Evolutionary conservation across 2,797 vertebrate species (phyloP).

Genomic region (Polyboroides typus): DNA sequence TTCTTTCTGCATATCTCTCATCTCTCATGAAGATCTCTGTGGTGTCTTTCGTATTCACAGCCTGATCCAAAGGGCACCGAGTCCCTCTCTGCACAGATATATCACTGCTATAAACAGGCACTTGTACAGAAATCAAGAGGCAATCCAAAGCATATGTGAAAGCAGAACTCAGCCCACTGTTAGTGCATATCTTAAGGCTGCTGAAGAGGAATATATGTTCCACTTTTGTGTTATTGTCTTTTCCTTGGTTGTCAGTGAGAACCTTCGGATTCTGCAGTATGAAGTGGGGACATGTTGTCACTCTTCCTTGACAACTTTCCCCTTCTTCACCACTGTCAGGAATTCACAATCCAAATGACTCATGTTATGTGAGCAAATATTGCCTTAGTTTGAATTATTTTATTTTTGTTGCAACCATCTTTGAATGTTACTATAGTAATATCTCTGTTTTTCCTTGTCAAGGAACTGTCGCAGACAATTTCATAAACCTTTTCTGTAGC

Average conservation of each 20-base stretch:
- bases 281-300: neutral
- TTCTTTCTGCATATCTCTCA: neutral
- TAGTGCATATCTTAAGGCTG: neutral
- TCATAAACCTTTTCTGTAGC: neutral
- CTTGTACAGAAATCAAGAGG: neutral
- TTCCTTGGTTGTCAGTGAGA: neutral
- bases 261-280: neutral
- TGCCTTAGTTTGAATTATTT: constrained; percentile 20
- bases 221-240: neutral
- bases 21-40: neutral
- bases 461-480: neutral
- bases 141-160: constrained; percentile 9
- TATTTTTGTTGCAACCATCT: constrained; percentile 12
- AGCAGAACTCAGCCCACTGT: neutral
- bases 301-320: neutral
- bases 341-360: neutral
- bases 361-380: constrained; percentile 26
- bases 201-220: neutral
- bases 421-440: constrained; percentile 55
- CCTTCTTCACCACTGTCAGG: neutral
- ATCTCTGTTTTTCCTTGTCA: neutral
- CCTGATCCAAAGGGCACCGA: neutral
- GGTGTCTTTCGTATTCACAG: neutral
- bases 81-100: neutral
- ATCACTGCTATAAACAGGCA: neutral